Conservation (phyloP, 2,113 vertebrate genomes). For the Macquaria australasica region DNA sequence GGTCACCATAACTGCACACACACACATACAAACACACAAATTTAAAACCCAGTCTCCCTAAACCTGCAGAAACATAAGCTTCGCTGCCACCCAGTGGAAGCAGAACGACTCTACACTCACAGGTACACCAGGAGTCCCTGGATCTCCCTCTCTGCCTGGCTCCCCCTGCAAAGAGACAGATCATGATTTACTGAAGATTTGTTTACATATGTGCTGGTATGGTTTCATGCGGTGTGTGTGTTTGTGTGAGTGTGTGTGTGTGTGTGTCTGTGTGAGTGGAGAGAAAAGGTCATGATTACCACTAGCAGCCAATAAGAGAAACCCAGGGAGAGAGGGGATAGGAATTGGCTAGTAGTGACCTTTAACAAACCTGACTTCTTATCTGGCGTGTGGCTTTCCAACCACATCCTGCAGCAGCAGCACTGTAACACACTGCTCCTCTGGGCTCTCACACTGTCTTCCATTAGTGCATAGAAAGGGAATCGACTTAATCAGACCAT, state of each 20-base stretch:
- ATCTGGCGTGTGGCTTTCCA: constrained; percentile 52
- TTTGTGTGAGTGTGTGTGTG: constrained; percentile 1
- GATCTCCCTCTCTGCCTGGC: constrained; percentile 75
- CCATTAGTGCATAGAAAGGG: constrained; percentile 30
- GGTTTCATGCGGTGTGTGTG: neutral
- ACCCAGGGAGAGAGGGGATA: constrained; percentile 57
- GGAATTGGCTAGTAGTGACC: constrained; percentile 70
- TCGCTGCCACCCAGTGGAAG: constrained; percentile 60
- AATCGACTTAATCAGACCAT: constrained; percentile 11
- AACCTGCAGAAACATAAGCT: constrained; percentile 20
- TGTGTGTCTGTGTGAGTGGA: constrained; percentile 31
- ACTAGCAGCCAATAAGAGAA: constrained; percentile 76
- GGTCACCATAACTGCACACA: constrained; percentile 7
- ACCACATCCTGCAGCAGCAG: constrained; percentile 43
- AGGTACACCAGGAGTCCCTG: constrained; percentile 68
- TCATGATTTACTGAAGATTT: constrained; percentile 49
- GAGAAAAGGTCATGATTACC: constrained; percentile 78
- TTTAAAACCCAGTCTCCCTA: neutral
- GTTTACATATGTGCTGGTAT: constrained; percentile 43
- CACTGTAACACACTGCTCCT: constrained; percentile 30
- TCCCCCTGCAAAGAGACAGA: constrained; percentile 81
- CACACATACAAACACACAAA: constrained; percentile 15
- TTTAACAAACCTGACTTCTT: constrained; percentile 76
- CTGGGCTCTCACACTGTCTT: constrained; percentile 32
- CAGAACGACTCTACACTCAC: constrained; percentile 67